Evolutionary conservation across 2,797 vertebrate genomes (phyloP).

Genomic region (Molossus molossus): DNA sequence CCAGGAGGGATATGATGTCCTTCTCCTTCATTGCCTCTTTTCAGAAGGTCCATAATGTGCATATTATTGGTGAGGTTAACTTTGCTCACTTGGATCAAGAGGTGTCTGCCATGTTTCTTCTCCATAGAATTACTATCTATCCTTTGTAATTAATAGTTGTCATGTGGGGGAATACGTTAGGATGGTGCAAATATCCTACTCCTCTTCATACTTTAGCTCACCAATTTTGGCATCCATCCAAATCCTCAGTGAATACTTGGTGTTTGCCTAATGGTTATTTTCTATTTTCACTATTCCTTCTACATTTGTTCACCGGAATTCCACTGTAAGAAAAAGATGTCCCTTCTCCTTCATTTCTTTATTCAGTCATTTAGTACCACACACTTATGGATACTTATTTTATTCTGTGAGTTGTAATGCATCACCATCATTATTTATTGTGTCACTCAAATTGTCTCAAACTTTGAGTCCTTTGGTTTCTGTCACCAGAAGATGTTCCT

Average conservation of each 20-base stretch:
- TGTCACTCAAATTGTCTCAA: not conserved
- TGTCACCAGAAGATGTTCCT: not conserved
- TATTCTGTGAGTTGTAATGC: not conserved
- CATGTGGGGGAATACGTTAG: not conserved
- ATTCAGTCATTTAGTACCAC: not conserved
- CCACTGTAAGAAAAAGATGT: not conserved
- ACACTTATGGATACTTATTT: not conserved
- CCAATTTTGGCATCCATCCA: not conserved
- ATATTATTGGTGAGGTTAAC: not conserved
- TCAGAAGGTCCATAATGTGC: not conserved
- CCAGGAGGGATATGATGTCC: not conserved
- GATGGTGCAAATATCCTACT: not conserved
- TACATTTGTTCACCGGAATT: not conserved
- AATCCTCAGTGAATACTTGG: not conserved
- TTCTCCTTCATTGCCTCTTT: not conserved
- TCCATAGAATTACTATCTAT: not conserved
- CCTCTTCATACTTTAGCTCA: not conserved
- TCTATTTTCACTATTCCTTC: not conserved
- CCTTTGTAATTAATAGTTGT: not conserved
- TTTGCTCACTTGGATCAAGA: not conserved
- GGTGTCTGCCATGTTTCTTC: not conserved
- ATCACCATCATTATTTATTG: not conserved
- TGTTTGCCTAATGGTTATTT: not conserved
- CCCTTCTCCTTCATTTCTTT: not conserved
- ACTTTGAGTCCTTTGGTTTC: not conserved